Base-by-base conservation (phyloP, 2,113 vertebrate genomes). In the Istiophorus platypterus region DNA sequence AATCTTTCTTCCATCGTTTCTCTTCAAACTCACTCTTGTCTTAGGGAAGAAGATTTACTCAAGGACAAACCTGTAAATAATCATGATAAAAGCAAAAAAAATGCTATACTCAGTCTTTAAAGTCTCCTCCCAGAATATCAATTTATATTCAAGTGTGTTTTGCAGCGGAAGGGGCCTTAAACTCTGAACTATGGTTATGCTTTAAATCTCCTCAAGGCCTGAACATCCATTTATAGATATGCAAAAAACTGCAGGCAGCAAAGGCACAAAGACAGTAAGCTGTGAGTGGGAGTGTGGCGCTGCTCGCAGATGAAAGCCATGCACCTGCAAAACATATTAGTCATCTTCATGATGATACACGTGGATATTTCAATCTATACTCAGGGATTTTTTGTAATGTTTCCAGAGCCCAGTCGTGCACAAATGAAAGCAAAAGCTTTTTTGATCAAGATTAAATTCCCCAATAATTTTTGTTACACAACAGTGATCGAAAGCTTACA, bases 291-390 rank as follows among this genome's bases (percentile, higher is more conserved):
- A 66, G 74, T 45, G 51, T 37, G 10, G 27, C 13, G 59, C 67
- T 61, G 62, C 63, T 72, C 62, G 66, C 51, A 70, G 34, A 80
- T 65, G 42, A 78, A 77, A 67, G 78, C 61, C 22, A 37, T 39
- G 34, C 29, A 82, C 67, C 77, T 86, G 77, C 70, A 86, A 56
- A 74, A 52, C n/a, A 31, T 20, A 34, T 72, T 62, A 67, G 37
- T 85, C 78, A 78, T 61, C 22, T 37, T 22, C 41, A 20, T 54
- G 27, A 69, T 69, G 37, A 75, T 62, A 57, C 67, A 39, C 56
- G 4, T n/a, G 54, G 58, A 64, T 51, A 39, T 78, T 84, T 61
- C 20, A 41, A 84, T 73, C 27, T 47, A 34, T 1, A 18, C n/a
- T 15, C 29, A 20, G 10, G 24, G 68, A 24, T 56, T 72, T 56